phyloP scores from a whole-genome alignment of 37 sponge, comb jelly and placozoan species.

The Tethya wilhelma region DNA sequence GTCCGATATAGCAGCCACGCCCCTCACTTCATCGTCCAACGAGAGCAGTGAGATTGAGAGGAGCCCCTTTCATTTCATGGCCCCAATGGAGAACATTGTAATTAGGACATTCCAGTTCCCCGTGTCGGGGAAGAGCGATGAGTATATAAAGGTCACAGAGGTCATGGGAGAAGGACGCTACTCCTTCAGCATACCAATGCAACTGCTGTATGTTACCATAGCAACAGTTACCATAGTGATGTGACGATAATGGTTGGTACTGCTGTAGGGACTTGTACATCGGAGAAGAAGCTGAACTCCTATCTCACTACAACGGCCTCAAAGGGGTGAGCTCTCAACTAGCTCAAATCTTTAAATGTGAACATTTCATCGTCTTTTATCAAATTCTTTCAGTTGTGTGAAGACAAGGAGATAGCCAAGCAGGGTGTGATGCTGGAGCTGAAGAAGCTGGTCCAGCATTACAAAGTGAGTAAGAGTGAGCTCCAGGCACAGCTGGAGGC shows the following conservation, averaged over 20 bases:
- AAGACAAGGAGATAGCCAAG: constrained; percentile 68
- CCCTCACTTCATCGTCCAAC: not conserved
- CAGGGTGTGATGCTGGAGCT: constrained; percentile 65
- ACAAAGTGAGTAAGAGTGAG: constrained; percentile 16
- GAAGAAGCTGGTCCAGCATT: constrained; percentile 35
- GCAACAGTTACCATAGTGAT: not conserved
- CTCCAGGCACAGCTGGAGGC: constrained; percentile 53
- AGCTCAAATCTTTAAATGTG: not conserved
- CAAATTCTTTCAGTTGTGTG: constrained; percentile 36
- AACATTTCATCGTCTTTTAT: not conserved
- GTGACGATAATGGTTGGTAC: not conserved
- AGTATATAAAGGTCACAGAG: constrained; percentile 65
- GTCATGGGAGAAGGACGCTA: constrained; percentile 80
- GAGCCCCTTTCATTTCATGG: constrained; percentile 31
- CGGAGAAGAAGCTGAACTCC: constrained; percentile 42
- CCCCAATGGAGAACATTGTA: constrained; percentile 63
- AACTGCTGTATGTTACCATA: constrained; percentile 65
- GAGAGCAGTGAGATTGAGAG: not conserved
- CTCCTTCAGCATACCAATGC: constrained; percentile 75
- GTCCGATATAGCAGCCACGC: not conserved
- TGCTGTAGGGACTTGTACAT: constrained; percentile 45
- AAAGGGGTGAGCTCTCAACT: constrained; percentile 16
- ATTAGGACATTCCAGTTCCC: constrained; percentile 58
- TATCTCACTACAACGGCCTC: constrained; percentile 19
- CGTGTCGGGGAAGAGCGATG: constrained; percentile 21